These are phyloP conservation scores for Molothrus aeneus DNA, from an alignment of 2,797 vertebrate genomes.

Conservation along the genomic window DNA sequence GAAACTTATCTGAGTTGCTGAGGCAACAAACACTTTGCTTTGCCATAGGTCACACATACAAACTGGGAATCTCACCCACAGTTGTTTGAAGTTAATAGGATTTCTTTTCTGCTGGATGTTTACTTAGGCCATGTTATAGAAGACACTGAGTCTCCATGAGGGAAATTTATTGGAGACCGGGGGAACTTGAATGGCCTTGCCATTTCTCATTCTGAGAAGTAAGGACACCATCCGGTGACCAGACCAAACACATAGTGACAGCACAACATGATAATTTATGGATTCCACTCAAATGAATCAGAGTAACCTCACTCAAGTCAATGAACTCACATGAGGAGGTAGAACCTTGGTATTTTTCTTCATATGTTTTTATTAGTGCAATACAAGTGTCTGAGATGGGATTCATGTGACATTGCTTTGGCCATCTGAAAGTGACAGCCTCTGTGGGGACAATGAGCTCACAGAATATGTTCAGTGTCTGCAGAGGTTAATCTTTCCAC, in stretches of 20 bases:
- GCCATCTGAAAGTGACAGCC: not conserved
- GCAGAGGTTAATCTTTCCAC: not conserved
- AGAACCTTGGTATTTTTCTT: not conserved
- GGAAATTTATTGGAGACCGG: not conserved
- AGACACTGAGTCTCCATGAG: not conserved
- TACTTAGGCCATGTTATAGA: not conserved
- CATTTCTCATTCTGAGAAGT: not conserved
- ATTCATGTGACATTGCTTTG: not conserved
- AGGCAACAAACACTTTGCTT: not conserved
- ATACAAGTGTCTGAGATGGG: not conserved
- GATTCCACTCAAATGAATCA: not conserved
- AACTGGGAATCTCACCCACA: not conserved
- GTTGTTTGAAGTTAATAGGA: slow-evolving; percentile 9
- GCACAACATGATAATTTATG: not conserved
- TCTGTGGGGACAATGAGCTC: not conserved
- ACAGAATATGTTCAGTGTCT: not conserved
- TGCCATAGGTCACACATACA: not conserved
- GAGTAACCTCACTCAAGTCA: not conserved
- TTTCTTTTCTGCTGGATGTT: not conserved
- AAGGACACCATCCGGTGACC: not conserved
- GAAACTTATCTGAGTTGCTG: not conserved
- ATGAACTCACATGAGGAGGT: rapidly evolving
- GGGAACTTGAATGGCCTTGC: not conserved
- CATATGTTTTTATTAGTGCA: not conserved
- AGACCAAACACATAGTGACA: not conserved